Evolutionary conservation across 1,140 invertebrate genomes (phyloP).

Genomic region (Anagrus nilaparvatae): DNA sequence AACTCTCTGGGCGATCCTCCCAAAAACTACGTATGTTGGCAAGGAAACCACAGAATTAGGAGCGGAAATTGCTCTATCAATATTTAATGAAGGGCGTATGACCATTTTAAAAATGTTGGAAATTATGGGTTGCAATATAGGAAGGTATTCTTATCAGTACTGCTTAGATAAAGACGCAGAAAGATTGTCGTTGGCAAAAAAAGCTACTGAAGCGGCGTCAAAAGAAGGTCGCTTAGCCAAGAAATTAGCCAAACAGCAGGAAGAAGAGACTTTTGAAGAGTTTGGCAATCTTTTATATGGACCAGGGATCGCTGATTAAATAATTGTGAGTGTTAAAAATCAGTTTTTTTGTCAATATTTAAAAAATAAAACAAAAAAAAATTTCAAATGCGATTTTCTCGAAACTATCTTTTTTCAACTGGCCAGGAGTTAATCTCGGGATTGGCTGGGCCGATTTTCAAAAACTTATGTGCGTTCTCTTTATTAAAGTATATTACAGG

Average conservation of each 20-base stretch:
- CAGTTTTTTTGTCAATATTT: no score
- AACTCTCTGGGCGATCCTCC: conserved; percentile 8
- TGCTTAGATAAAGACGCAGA: conserved; percentile 4
- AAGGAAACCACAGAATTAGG: conserved; percentile 8
- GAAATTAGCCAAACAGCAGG: background rate
- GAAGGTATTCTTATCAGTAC: conserved; percentile 7
- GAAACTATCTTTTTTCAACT: no score
- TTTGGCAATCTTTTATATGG: background rate
- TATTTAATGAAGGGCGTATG: conserved; percentile 13
- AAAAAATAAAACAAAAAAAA: no score
- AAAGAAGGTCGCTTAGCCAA: conserved; percentile 11
- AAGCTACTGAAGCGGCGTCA: conserved; percentile 1
- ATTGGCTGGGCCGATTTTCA: no score
- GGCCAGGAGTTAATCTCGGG: no score
- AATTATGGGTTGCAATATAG: conserved; percentile 7
- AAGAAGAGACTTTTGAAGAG: background rate
- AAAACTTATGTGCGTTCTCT: no score
- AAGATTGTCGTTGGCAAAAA: conserved; percentile 2
- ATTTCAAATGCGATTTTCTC: no score
- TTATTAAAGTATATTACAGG: no score
- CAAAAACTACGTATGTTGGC: conserved; percentile 11
- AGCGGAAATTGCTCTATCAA: conserved; percentile 5
- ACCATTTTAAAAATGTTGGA: conserved; percentile 12
- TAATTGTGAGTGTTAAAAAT: background rate
- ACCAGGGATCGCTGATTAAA: conserved; percentile 4